Conservation (phyloP, 2,888 invertebrate species). For the Drosophila nr. perissopoda region DNA sequence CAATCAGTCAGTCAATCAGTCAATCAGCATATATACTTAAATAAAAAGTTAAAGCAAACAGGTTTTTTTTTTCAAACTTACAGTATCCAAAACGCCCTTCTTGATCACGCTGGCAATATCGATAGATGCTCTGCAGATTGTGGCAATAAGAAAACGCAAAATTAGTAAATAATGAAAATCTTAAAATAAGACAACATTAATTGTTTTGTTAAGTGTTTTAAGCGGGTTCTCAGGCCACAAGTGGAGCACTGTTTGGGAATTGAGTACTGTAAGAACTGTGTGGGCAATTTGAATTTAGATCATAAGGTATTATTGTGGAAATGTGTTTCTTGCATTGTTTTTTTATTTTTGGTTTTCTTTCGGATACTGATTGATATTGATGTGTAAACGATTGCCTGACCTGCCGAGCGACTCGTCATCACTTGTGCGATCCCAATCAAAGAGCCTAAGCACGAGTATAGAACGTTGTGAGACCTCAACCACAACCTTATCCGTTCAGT, state of each 20-base stretch:
- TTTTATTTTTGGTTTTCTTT: conserved; percentile 7
- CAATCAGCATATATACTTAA: background rate
- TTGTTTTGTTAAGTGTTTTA: conserved; percentile 44
- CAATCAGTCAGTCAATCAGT: background rate
- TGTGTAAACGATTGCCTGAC: conserved; percentile 85
- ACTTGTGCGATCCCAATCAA: conserved; percentile 96
- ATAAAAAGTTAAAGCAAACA: background rate
- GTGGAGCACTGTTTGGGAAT: conserved; percentile 18
- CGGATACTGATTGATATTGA: conserved; percentile 25
- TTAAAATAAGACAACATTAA: background rate
- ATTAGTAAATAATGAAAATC: background rate
- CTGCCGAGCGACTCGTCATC: conserved; percentile 97
- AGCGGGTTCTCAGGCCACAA: conserved; percentile 45
- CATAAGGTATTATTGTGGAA: conserved; percentile 20
- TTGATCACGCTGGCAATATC: conserved; percentile 90
- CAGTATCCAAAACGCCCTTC: conserved; percentile 90
- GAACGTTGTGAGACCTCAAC: conserved; percentile 87
- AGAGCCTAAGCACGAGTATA: conserved; percentile 89
- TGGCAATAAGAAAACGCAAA: conserved; percentile 4
- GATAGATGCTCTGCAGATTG: conserved; percentile 88
- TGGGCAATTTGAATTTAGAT: conserved; percentile 6
- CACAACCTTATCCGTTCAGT: conserved; percentile 85
- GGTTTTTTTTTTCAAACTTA: conserved; percentile 84
- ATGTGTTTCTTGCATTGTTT: conserved; percentile 4
- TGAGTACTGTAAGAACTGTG: conserved; percentile 30